These are phyloP conservation scores for Cerceris rybyensis DNA, from an alignment of 2,888 invertebrate species.

Conservation along the genomic window DNA sequence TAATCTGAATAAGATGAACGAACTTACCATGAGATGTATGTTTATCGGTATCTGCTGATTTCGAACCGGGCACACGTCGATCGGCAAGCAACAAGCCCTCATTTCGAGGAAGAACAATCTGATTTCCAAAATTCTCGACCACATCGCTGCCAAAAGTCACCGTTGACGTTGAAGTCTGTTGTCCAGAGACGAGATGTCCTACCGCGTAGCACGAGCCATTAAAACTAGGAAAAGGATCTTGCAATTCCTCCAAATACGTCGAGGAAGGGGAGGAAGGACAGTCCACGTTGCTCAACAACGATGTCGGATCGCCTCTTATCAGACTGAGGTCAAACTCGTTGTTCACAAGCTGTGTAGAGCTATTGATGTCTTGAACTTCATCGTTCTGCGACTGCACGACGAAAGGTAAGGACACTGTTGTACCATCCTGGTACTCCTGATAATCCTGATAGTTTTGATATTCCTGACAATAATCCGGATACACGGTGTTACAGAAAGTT, in stretches of 20 bases:
- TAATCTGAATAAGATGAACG: not conserved
- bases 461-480: constrained; percentile 47
- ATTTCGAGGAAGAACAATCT: constrained; percentile 81
- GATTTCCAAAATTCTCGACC: constrained; percentile 74
- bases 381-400: constrained; percentile 40
- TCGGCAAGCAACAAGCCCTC: constrained; percentile 70
- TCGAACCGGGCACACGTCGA: constrained; percentile 43
- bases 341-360: constrained; percentile 62
- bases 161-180: constrained; percentile 38
- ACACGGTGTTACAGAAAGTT: constrained; percentile 64
- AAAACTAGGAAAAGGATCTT: constrained; percentile 59
- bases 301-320: constrained; percentile 78
- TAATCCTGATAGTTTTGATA: constrained; percentile 59
- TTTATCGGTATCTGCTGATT: constrained; percentile 30
- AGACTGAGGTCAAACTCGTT: constrained; percentile 79
- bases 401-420: constrained; percentile 37
- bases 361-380: constrained; percentile 34
- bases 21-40: constrained; percentile 68
- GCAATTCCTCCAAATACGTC: constrained; percentile 63
- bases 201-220: constrained; percentile 71
- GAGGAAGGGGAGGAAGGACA: constrained; percentile 60
- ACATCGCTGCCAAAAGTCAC: constrained; percentile 41
- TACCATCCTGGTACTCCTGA: constrained; percentile 61
- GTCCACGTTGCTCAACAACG: constrained; percentile 54
- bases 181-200: constrained; percentile 75